These are phyloP conservation scores for Oncorhynchus gorbuscha DNA, from an alignment of 2,113 vertebrate species.

Conservation along the genomic window DNA sequence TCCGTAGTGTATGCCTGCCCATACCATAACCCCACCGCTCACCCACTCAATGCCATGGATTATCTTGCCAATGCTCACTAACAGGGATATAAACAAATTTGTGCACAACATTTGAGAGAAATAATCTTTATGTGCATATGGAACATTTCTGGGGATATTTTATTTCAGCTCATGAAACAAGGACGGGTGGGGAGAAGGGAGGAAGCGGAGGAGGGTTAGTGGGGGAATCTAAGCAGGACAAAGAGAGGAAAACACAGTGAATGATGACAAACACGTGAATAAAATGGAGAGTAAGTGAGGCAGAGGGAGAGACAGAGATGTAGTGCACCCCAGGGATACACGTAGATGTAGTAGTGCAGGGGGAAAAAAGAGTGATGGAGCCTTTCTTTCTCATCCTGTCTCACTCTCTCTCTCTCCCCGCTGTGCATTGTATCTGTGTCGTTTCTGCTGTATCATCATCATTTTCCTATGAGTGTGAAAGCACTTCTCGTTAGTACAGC, in stretches of 20 bases:
- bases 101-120: no score
- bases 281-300: conserved; percentile 19
- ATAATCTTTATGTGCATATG: no score
- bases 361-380: conserved; percentile 53
- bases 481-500: conserved; percentile 63
- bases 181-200: conserved; percentile 1
- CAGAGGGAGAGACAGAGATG: conserved; percentile 41
- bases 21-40: no score
- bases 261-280: conserved; percentile 47
- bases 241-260: conserved; percentile 25
- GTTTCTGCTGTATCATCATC: conserved; percentile 71
- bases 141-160: no score
- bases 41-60: no score
- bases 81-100: no score
- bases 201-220: no score
- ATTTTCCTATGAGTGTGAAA: conserved; percentile 62
- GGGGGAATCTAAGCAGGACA: neutral
- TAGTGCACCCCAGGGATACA: conserved; percentile 39
- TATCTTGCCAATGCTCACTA: no score
- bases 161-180: no score
- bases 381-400: conserved; percentile 15
- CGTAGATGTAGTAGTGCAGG: conserved; percentile 54
- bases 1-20: no score
- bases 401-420: neutral
- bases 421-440: conserved; percentile 44